These are phyloP conservation scores for Corapipo altera DNA, from an alignment of 2,113 vertebrate genomes.

Conservation along the genomic window DNA sequence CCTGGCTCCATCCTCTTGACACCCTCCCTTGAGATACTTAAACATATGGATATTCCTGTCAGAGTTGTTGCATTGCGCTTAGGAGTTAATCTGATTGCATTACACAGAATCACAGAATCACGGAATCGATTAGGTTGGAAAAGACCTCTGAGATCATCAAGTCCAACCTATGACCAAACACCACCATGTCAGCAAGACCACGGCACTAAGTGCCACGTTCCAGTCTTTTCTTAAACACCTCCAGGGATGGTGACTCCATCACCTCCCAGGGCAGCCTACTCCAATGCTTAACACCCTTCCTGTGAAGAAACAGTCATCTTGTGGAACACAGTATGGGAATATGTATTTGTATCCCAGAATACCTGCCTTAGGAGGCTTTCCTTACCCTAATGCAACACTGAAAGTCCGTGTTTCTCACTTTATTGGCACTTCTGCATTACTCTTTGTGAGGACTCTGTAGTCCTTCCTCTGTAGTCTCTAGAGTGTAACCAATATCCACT, in stretches of 20 bases:
- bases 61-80: neutral
- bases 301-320: rapidly evolving
- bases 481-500: neutral
- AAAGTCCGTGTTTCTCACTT: neutral
- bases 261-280: rapidly evolving
- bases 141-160: neutral
- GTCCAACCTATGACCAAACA: neutral
- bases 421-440: neutral
- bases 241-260: neutral
- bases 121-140: neutral
- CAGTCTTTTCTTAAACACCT: neutral
- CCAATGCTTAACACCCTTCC: neutral
- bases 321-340: rapidly evolving
- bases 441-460: neutral
- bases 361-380: neutral
- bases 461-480: neutral
- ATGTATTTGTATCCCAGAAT: neutral
- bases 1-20: neutral
- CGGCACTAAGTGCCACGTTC: neutral
- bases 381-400: neutral
- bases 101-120: neutral
- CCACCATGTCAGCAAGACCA: neutral
- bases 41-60: neutral
- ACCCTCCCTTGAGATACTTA: neutral
- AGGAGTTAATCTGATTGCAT: neutral